phyloP scores from a whole-genome alignment of 2,888 invertebrate genomes.

The Hesperia comma region DNA sequence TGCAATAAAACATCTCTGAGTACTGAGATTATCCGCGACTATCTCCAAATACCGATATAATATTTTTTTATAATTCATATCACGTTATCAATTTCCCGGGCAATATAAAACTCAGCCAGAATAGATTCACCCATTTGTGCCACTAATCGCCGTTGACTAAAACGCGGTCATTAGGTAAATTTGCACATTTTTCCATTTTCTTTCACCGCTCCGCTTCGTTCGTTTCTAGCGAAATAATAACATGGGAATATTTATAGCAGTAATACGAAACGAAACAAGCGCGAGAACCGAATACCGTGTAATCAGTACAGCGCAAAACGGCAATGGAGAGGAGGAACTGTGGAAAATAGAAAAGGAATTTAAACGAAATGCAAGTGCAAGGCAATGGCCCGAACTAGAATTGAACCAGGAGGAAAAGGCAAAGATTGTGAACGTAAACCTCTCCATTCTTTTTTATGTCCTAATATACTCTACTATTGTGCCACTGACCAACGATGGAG shows the following conservation, averaged over 20 bases:
- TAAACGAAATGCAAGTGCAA: constrained; percentile 3
- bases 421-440: not conserved
- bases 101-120: not conserved
- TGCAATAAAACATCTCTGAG: no score
- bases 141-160: constrained; percentile 2
- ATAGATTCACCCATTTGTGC: not conserved
- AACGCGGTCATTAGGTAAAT: constrained; percentile 20
- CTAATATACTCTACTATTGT: no score
- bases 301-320: constrained; percentile 24
- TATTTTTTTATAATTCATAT: not conserved
- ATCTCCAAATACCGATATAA: no score
- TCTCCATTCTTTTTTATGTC: not conserved
- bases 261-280: constrained; percentile 24
- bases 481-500: no score
- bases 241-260: constrained; percentile 27
- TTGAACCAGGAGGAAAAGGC: not conserved
- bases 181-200: constrained; percentile 16
- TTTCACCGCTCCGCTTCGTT: constrained; percentile 7
- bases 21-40: no score
- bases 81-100: not conserved
- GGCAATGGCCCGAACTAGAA: not conserved
- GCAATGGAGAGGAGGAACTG: not conserved
- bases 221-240: constrained; percentile 21
- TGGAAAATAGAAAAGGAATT: constrained; percentile 6
- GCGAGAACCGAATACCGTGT: constrained; percentile 20